phyloP scores from a whole-genome alignment of 2,797 vertebrate genomes.

The Gobionotothen gibberifrons region DNA sequence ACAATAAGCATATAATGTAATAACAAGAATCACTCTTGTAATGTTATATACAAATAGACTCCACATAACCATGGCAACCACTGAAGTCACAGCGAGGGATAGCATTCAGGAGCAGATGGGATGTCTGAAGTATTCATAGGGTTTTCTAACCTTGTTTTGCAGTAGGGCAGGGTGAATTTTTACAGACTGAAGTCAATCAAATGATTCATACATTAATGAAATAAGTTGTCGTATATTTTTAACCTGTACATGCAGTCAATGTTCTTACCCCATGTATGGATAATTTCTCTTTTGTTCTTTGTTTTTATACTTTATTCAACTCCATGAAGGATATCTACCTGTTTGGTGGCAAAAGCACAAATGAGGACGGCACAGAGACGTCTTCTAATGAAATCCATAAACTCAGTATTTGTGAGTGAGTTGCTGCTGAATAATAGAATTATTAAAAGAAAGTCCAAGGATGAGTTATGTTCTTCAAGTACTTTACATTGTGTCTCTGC shows the following conservation, averaged over 20 bases:
- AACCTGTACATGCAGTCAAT: too few relatives aligned
- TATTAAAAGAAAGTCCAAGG: neutral
- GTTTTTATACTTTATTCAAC: neutral
- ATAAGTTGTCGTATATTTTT: neutral
- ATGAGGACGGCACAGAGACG: conserved; percentile 58
- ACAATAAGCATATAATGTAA: too few relatives aligned
- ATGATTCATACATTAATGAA: neutral
- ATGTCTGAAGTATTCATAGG: too few relatives aligned
- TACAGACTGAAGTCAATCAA: conserved; percentile 1
- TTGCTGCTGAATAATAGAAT: neutral
- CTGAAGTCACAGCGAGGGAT: neutral
- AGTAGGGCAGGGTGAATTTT: neutral
- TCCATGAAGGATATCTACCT: conserved; percentile 82
- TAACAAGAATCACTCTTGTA: too few relatives aligned
- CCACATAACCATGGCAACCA: neutral
- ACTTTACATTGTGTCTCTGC: conserved; percentile 11
- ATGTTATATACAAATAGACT: too few relatives aligned
- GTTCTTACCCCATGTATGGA: neutral
- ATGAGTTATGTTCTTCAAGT: neutral
- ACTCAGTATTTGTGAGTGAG: conserved; percentile 81
- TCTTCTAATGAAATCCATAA: conserved; percentile 84
- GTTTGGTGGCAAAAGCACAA: conserved; percentile 76
- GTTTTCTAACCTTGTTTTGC: neutral
- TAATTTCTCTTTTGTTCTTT: neutral
- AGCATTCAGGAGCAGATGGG: neutral